These are phyloP conservation scores for Alouatta caraya DNA, from an alignment of 2,797 vertebrate genomes.

Conservation along the genomic window DNA sequence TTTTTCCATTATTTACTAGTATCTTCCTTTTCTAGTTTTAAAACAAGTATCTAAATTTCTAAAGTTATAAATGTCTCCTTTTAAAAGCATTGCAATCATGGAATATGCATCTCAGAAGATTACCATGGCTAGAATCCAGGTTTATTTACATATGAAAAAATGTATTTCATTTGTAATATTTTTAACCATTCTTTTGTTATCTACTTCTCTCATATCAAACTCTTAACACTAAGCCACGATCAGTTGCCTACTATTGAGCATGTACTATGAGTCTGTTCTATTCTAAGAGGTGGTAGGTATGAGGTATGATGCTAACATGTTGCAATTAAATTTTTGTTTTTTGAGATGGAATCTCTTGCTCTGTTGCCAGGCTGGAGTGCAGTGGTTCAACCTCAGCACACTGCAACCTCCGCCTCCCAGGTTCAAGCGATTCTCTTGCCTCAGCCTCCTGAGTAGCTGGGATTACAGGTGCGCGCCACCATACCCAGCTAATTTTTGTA, in stretches of 20 bases:
- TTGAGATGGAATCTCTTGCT: neutral
- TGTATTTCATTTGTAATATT: neutral
- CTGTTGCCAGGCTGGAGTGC: neutral
- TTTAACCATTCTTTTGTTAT: constrained; percentile 14
- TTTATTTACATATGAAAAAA: constrained; percentile 7
- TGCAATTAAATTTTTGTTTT: neutral
- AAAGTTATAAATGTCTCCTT: neutral
- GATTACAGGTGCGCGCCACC: neutral
- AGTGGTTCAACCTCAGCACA: neutral
- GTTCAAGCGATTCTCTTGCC: neutral
- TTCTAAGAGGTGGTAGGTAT: neutral
- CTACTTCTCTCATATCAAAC: neutral
- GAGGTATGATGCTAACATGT: neutral
- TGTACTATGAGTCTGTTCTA: neutral
- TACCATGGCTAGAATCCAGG: neutral
- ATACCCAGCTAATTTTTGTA: neutral
- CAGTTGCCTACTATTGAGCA: neutral
- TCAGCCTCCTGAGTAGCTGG: neutral
- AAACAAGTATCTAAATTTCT: constrained; percentile 18
- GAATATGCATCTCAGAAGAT: neutral
- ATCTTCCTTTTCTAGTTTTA: neutral
- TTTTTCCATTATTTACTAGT: neutral
- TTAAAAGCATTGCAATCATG: neutral
- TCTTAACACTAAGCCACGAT: neutral
- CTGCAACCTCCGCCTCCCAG: neutral